A percentile compares a stretch with the other conserved stretches of the same genome.
Evolutionary conservation across 2,888 invertebrate genomes (phyloP).

Genomic region (Colostygia pectinataria): DNA sequence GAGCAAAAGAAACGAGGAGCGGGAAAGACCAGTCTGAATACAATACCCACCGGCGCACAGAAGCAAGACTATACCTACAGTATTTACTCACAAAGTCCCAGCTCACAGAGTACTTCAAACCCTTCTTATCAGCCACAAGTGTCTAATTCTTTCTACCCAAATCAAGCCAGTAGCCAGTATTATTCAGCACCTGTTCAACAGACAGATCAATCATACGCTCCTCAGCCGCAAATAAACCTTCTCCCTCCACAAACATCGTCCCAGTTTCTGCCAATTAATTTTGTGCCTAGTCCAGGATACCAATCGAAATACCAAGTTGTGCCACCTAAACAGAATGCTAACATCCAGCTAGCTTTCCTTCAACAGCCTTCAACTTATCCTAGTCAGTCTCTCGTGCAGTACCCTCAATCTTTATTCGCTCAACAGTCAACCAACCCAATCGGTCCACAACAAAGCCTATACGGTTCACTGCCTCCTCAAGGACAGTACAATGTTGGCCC

Average conservation of each 20-base stretch:
- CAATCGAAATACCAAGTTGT: slow-evolving; percentile 73
- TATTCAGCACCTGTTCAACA: slow-evolving; percentile 52
- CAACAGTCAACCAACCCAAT: slow-evolving; percentile 47
- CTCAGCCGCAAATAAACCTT: slow-evolving; percentile 54
- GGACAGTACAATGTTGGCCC: slow-evolving; percentile 56
- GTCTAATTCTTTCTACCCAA: slow-evolving; percentile 70
- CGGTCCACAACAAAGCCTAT: slow-evolving; percentile 46
- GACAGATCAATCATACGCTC: slow-evolving; percentile 43
- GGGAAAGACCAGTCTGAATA: slow-evolving; percentile 64
- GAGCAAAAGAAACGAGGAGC: slow-evolving; percentile 75
- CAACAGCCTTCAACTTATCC: slow-evolving; percentile 58
- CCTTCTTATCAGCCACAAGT: slow-evolving; percentile 60
- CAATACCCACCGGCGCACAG: slow-evolving; percentile 70
- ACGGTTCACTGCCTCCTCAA: slow-evolving; percentile 44
- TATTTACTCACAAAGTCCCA: slow-evolving; percentile 62
- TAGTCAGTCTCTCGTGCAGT: slow-evolving; percentile 50
- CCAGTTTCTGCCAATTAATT: slow-evolving; percentile 68
- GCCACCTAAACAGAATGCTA: slow-evolving; percentile 61
- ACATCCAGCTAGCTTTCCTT: slow-evolving; percentile 63
- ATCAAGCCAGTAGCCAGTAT: slow-evolving; percentile 61
- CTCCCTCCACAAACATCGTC: slow-evolving; percentile 55
- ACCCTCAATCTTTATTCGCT: slow-evolving; percentile 56
- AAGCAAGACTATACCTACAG: slow-evolving; percentile 75
- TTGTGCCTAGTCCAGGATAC: slow-evolving; percentile 68
- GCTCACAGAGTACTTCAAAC: slow-evolving; percentile 45